These are phyloP conservation scores for Hermetia illucens DNA, from an alignment of 1,140 invertebrate genomes.

Conservation along the genomic window DNA sequence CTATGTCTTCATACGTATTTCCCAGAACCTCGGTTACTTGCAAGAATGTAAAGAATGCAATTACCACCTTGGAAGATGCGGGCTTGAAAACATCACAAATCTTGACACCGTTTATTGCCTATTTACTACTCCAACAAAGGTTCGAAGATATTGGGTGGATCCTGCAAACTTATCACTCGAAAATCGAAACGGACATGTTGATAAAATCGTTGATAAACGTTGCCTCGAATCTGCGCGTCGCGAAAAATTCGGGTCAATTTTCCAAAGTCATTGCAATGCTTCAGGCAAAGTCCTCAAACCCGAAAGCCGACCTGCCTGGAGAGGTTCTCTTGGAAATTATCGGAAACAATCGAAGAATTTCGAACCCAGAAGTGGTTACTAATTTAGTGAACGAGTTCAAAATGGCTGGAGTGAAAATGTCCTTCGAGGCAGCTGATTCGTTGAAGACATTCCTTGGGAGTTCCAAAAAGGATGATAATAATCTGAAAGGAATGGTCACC, in stretches of 20 bases:
- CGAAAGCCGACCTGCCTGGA: slow-evolving; percentile 17
- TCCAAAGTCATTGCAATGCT: slow-evolving; percentile 14
- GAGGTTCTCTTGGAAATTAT: slow-evolving; percentile 14
- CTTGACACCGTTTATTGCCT: slow-evolving; percentile 23
- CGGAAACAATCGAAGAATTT: too few relatives aligned
- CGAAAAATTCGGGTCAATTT: slow-evolving; percentile 17
- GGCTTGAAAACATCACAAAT: slow-evolving; percentile 20
- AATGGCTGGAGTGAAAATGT: not conserved
- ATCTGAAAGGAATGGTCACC: slow-evolving; percentile 4
- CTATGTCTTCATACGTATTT: slow-evolving; percentile 30
- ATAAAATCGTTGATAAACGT: slow-evolving; percentile 13
- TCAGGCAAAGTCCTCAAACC: slow-evolving; percentile 12
- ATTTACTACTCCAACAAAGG: slow-evolving; percentile 25
- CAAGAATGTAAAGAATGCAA: slow-evolving; percentile 15
- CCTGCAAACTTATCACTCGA: slow-evolving; percentile 21
- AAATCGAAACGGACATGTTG: slow-evolving; percentile 11
- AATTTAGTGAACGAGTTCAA: too few relatives aligned
- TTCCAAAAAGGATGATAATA: not conserved
- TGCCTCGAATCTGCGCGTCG: slow-evolving; percentile 18
- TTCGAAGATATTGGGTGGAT: slow-evolving; percentile 16
- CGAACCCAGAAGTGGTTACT: too few relatives aligned
- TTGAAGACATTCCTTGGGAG: not conserved
- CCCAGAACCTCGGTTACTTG: slow-evolving; percentile 25
- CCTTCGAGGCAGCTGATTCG: not conserved
- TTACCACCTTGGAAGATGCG: slow-evolving; percentile 24